Evolutionary conservation across 2,797 vertebrate genomes (phyloP).

Genomic region (Acipenser oxyrinchus): DNA sequence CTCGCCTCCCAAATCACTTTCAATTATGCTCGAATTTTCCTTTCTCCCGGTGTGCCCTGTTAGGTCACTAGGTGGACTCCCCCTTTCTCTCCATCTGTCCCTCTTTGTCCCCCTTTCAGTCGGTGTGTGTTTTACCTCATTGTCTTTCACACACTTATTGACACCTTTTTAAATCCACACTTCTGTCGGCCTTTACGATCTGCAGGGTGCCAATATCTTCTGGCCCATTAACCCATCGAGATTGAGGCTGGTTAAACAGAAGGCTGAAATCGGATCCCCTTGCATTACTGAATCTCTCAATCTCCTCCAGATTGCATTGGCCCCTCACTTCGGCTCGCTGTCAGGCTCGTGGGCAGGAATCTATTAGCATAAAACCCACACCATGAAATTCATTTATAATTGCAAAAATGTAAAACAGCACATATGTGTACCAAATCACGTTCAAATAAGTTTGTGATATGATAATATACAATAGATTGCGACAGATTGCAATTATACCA

Average conservation of each 20-base stretch:
- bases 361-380: constrained; percentile 65
- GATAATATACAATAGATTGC: constrained; percentile 53
- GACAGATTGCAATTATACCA: constrained; percentile 64
- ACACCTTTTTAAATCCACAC: constrained; percentile 61
- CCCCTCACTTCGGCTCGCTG: constrained; percentile 24
- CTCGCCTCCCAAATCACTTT: constrained; percentile 46
- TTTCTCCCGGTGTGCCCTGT: constrained; percentile 53
- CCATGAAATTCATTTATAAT: constrained; percentile 68
- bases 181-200: constrained; percentile 60
- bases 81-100: constrained; percentile 76
- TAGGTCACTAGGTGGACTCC: constrained; percentile 47
- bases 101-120: constrained; percentile 55
- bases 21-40: constrained; percentile 49
- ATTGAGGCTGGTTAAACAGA: constrained; percentile 74
- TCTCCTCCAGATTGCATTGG: constrained; percentile 38
- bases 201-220: constrained; percentile 71
- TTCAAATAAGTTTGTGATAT: constrained; percentile 53
- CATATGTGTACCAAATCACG: constrained; percentile 38
- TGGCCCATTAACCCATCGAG: constrained; percentile 90
- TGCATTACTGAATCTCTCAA: constrained; percentile 43
- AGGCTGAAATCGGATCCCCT: constrained; percentile 61
- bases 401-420: constrained; percentile 54
- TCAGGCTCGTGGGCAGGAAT: constrained; percentile 41
- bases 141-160: constrained; percentile 69
- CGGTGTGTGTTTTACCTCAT: constrained; percentile 68